These are phyloP conservation scores for Gymnodraco acuticeps DNA, from an alignment of 2,797 vertebrate genomes.

Conservation along the genomic window DNA sequence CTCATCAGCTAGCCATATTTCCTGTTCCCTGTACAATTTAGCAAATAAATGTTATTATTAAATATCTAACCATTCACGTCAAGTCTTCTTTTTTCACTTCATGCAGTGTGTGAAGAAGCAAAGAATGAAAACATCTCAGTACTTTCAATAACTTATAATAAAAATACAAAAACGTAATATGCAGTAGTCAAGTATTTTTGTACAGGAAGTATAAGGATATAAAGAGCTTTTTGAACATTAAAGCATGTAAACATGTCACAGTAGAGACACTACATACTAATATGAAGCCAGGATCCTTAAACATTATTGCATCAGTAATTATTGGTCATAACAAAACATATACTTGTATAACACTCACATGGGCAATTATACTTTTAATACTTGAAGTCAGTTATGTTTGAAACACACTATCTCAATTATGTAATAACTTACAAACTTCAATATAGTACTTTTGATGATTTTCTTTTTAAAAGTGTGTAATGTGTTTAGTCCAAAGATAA, in stretches of 20 bases:
- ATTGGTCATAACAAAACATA: background rate
- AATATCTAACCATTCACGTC: background rate
- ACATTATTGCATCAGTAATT: background rate
- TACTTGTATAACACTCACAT: background rate
- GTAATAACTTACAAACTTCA: no score
- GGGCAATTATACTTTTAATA: background rate
- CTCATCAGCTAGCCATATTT: conserved; percentile 62
- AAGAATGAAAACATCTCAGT: background rate
- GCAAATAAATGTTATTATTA: conserved; percentile 77
- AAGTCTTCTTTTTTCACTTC: background rate
- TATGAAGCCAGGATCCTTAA: no score
- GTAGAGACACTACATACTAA: no score
- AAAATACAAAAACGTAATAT: no score
- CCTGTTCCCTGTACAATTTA: conserved; percentile 60
- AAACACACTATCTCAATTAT: background rate
- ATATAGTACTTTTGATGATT: background rate
- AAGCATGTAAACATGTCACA: no score
- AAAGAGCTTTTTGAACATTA: no score
- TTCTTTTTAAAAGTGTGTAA: background rate
- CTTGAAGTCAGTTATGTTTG: background rate
- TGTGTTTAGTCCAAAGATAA: background rate
- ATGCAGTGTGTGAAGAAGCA: background rate
- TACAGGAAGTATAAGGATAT: no score
- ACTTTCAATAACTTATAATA: no score
- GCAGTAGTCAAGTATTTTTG: no score